phyloP scores from a whole-genome alignment of 1,140 invertebrate species.

The Lucilia cuprina region DNA sequence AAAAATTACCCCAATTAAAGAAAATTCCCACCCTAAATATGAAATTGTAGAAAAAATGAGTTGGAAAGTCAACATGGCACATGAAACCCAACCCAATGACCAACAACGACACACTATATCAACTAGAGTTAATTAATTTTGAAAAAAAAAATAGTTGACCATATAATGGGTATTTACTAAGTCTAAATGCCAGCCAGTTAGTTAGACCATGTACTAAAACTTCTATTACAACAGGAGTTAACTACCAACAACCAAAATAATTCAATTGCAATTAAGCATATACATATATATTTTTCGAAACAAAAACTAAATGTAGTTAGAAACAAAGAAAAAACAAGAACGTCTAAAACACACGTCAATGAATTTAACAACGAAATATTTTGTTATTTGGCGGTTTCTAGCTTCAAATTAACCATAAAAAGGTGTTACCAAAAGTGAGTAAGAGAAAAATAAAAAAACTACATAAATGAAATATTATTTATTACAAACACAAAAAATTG shows the following conservation, averaged over 20 bases:
- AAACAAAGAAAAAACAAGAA: neutral
- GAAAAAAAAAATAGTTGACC: conserved; percentile 1
- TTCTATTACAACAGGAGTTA: too few species aligned
- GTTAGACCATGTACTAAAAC: too few species aligned
- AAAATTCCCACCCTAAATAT: neutral
- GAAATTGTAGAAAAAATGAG: neutral
- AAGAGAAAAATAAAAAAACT: neutral
- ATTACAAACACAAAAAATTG: neutral
- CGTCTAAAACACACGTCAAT: neutral
- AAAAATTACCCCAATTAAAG: neutral
- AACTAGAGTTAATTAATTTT: conserved; percentile 26
- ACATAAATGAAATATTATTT: neutral
- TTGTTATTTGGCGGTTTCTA: neutral
- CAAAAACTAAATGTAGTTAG: too few species aligned
- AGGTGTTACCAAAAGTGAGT: neutral
- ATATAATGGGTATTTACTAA: neutral
- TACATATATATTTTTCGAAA: too few species aligned
- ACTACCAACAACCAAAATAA: neutral
- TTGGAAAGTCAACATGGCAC: neutral
- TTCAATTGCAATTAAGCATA: conserved; percentile 24
- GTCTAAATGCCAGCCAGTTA: neutral
- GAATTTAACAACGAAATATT: neutral
- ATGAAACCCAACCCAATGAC: neutral
- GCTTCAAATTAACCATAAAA: conserved; percentile 14
- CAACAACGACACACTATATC: neutral